These are phyloP conservation scores for Oryzias melastigma DNA, from an alignment of 2,113 vertebrate species.

Conservation along the genomic window DNA sequence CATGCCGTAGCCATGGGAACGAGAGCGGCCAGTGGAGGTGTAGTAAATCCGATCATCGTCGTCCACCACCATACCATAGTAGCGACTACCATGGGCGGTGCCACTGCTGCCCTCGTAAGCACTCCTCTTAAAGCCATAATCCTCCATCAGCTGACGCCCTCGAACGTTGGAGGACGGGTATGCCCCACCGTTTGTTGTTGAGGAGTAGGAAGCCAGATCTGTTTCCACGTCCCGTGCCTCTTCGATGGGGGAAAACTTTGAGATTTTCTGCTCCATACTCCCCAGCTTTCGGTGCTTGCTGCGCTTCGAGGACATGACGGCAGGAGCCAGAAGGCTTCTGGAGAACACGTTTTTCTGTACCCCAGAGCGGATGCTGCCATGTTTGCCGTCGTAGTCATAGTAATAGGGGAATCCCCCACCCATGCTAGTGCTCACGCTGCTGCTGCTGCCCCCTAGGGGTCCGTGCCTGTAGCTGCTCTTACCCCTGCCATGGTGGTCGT, in stretches of 20 bases:
- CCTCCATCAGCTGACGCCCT: slow-evolving; percentile 86
- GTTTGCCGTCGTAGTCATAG: slow-evolving; percentile 85
- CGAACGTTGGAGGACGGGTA: slow-evolving; percentile 86
- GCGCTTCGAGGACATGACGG: slow-evolving; percentile 90
- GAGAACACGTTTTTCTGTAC: slow-evolving; percentile 85
- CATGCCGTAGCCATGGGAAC: slow-evolving; percentile 85
- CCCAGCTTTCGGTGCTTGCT: slow-evolving; percentile 96
- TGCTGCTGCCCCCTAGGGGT: slow-evolving; percentile 79
- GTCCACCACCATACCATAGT: slow-evolving; percentile 77
- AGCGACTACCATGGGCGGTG: slow-evolving; percentile 56
- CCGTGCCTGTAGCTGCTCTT: slow-evolving; percentile 84
- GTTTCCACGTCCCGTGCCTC: slow-evolving; percentile 97
- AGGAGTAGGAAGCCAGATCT: slow-evolving; percentile 90
- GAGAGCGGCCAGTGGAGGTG: slow-evolving; percentile 81
- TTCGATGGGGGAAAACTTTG: slow-evolving; percentile 98
- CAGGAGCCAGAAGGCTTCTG: slow-evolving; percentile 87
- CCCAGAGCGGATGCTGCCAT: slow-evolving; percentile 71
- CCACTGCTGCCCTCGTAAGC: slow-evolving; percentile 83
- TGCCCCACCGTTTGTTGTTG: slow-evolving; percentile 72
- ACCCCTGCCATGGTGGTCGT: slow-evolving; percentile 90
- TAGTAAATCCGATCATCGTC: slow-evolving; percentile 90
- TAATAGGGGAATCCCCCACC: slow-evolving; percentile 86
- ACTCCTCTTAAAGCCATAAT: slow-evolving; percentile 90
- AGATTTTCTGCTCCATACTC: slow-evolving; percentile 95
- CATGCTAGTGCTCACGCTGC: slow-evolving; percentile 75